Base-by-base conservation (phyloP, 1,140 invertebrate species). In the Apis florea region DNA sequence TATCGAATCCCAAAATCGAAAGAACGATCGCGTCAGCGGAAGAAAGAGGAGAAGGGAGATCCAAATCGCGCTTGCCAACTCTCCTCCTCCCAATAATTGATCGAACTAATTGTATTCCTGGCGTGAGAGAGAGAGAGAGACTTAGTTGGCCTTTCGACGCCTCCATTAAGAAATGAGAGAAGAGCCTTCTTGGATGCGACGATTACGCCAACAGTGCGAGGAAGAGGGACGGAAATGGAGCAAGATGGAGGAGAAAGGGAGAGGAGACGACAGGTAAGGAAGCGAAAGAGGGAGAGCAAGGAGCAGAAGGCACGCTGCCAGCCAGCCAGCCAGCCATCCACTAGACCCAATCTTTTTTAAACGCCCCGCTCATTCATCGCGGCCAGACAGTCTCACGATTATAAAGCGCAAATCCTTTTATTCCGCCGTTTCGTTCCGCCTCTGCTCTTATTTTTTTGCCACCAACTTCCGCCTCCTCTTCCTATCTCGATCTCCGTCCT, bases 341-440 rank as follows among this genome's bases (percentile, higher is more conserved):
- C 83, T 68, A 85, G 74, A 89, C 73, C 84, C 74, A 89, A 89
- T 89, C 84, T 89, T 89, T 89, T 89, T 89, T 88, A 89, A 89
- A 89, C 84, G 84, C 78, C 80, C 81, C 81, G 83, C 79, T 87
- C 88, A 90, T 90, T 90, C 88, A 90, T 90, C 85, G 80, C 64
- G 64, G 78, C 88, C 89, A 89, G 89, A 90, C 89, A 90, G 88
- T 90, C 89, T 90, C 88, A 90, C 89, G 86, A 88, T 90, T 90
- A 89, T 89, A 86, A 90, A 90, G 88, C 86, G 88, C 88, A 89
- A 90, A 90, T 90, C 84, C 89, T 83, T 90, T 89, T 88, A 88
- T 90, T 88, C 82, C 79, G 67, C 75, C 88, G 84, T 88, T 89
- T 81, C 88, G 84, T 88, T 86, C 82, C 83, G 83, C 85, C 79